These are phyloP conservation scores for Opisthograptis luteolata DNA, from an alignment of 2,888 invertebrate species.

Conservation along the genomic window DNA sequence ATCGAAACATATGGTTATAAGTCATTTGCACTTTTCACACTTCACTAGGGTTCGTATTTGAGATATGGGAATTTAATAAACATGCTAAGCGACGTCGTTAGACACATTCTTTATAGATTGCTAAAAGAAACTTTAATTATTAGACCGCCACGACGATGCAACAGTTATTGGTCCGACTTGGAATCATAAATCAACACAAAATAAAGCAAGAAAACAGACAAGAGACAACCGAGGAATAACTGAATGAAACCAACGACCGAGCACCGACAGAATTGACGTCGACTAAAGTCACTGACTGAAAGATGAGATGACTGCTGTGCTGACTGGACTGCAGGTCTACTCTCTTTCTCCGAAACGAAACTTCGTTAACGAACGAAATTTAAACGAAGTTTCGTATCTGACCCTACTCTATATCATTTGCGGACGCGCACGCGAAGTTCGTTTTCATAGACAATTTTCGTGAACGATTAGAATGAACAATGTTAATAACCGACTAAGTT, in stretches of 20 bases:
- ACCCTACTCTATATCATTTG: too few species aligned
- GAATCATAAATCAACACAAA: conserved; percentile 22
- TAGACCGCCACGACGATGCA: conserved; percentile 58
- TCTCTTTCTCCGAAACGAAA: too few species aligned
- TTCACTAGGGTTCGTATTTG: conserved; percentile 58
- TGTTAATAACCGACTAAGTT: too few species aligned
- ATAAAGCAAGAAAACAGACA: conserved; percentile 28
- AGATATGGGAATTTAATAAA: conserved; percentile 49
- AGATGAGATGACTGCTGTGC: not conserved
- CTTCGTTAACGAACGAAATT: too few species aligned
- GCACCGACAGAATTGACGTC: too few species aligned
- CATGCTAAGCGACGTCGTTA: conserved; percentile 40
- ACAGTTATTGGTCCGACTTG: conserved; percentile 56
- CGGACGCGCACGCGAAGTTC: too few species aligned
- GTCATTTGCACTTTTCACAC: conserved; percentile 76
- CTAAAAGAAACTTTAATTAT: conserved; percentile 43
- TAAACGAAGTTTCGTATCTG: too few species aligned
- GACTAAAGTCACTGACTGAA: not conserved
- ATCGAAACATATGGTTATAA: conserved; percentile 77
- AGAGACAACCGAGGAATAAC: conserved; percentile 31
- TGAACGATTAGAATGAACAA: too few species aligned
- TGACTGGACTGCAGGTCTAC: too few species aligned
- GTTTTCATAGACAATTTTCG: too few species aligned
- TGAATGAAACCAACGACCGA: conserved; percentile 10
- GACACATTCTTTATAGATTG: conserved; percentile 36